These are phyloP conservation scores for Proales similis DNA, from an alignment of 1,140 invertebrate genomes.

Conservation along the genomic window DNA sequence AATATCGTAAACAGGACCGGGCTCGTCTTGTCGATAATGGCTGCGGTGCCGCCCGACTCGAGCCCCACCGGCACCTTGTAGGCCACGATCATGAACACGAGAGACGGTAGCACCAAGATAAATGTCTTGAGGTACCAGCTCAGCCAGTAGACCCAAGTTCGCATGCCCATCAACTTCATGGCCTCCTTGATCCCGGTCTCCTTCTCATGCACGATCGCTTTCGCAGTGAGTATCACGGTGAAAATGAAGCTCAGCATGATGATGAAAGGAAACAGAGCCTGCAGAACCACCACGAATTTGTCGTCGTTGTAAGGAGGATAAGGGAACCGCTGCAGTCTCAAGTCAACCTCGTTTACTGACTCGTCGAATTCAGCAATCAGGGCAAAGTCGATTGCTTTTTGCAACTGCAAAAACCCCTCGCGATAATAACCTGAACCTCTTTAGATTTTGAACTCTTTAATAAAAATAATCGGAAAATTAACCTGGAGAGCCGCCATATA, in stretches of 20 bases:
- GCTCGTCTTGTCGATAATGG: slow-evolving; percentile 58
- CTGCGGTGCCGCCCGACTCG: slow-evolving; percentile 39
- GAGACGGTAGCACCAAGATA: slow-evolving; percentile 61
- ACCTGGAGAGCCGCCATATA: slow-evolving; percentile 61
- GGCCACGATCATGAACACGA: slow-evolving; percentile 56
- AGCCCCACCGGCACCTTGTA: slow-evolving; percentile 42
- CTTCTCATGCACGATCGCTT: slow-evolving; percentile 50
- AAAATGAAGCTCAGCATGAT: slow-evolving; percentile 64
- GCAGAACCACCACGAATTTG: slow-evolving; percentile 48
- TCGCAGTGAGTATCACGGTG: slow-evolving; percentile 45
- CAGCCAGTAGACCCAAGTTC: slow-evolving; percentile 71
- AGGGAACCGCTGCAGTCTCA: slow-evolving; percentile 56
- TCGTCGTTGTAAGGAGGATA: slow-evolving; percentile 50
- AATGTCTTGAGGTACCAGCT: slow-evolving; percentile 74
- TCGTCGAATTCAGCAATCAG: slow-evolving; percentile 52
- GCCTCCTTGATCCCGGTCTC: slow-evolving; percentile 54
- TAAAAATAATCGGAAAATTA: not conserved
- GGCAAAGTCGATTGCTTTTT: slow-evolving; percentile 60
- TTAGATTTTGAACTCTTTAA: not conserved
- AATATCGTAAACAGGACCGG: slow-evolving; percentile 52
- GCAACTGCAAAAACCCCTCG: slow-evolving; percentile 61
- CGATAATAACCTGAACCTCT: slow-evolving; percentile 12
- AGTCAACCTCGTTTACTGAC: slow-evolving; percentile 38
- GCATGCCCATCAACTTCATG: slow-evolving; percentile 79
- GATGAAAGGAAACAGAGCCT: slow-evolving; percentile 57